These are phyloP conservation scores for Plecturocebus donacophilus DNA, from an alignment of 2,113 vertebrate genomes.

Conservation along the genomic window DNA sequence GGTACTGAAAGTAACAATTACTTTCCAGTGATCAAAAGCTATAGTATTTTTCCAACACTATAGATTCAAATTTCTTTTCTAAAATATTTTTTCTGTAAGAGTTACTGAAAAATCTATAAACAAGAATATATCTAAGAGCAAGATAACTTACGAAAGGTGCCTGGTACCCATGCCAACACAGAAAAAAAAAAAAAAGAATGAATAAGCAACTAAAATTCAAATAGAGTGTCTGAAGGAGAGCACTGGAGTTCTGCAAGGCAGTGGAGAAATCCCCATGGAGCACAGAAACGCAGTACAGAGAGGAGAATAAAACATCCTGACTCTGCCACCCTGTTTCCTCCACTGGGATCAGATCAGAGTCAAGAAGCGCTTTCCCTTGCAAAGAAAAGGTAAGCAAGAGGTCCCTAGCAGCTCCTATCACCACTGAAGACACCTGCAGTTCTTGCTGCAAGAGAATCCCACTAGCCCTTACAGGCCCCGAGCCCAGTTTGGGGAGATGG, in stretches of 20 bases:
- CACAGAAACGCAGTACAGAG: neutral
- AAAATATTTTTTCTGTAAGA: neutral
- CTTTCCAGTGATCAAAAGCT: neutral
- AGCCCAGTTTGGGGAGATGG: neutral
- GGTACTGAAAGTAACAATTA: neutral
- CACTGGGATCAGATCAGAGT: neutral
- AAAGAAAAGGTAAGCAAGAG: neutral
- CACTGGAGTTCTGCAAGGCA: neutral
- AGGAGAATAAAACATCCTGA: neutral
- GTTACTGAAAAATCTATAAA: slow-evolving; percentile 32
- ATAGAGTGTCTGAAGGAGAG: neutral
- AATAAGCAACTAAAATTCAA: neutral
- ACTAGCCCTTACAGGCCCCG: neutral
- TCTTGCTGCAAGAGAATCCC: neutral
- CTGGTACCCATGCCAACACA: neutral
- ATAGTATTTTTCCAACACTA: neutral
- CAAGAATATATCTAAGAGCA: neutral
- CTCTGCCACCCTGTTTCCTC: neutral
- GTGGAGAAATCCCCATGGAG: neutral
- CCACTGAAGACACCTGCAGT: neutral
- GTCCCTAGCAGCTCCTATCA: neutral
- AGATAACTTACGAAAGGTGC: neutral
- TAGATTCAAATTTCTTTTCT: slow-evolving; percentile 36
- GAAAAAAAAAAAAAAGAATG: neutral
- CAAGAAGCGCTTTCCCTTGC: no score